Conservation (phyloP, 1,140 invertebrate species). For the Trichonephila inaurata region DNA sequence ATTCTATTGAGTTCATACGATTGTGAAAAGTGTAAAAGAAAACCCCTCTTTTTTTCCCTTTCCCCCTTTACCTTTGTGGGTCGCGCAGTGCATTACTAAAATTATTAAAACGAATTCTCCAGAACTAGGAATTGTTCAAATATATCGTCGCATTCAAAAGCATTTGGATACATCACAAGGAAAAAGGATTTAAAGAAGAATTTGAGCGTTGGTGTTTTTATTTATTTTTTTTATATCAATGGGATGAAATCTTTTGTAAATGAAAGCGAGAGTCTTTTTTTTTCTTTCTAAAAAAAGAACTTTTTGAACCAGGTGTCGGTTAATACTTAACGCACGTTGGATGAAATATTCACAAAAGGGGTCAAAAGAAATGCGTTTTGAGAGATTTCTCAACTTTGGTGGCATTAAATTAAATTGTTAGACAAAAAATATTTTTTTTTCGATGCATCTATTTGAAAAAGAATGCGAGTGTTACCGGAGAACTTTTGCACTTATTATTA, state of each 20-base stretch:
- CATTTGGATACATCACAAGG: conserved; percentile 42
- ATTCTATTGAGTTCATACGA: conserved; percentile 33
- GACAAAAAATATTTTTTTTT: not conserved
- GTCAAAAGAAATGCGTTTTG: not conserved
- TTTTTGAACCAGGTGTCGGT: conserved; percentile 13
- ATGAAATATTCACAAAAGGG: not conserved
- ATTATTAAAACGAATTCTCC: conserved; percentile 46
- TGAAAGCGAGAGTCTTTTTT: not conserved
- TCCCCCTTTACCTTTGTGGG: conserved; percentile 3
- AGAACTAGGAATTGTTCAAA: not conserved
- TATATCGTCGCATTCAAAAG: conserved; percentile 22
- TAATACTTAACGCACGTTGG: not conserved
- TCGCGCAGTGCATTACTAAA: not conserved
- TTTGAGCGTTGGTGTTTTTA: conserved; percentile 7
- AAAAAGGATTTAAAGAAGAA: conserved; percentile 8
- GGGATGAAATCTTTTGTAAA: conserved; percentile 33
- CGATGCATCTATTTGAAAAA: too few species aligned
- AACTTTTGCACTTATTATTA: too few species aligned
- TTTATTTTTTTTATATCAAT: conserved; percentile 1
- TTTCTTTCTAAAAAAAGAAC: not conserved
- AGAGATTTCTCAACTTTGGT: not conserved
- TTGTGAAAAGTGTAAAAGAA: conserved; percentile 20
- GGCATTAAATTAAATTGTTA: not conserved
- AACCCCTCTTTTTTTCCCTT: not conserved
- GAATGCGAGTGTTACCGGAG: too few species aligned